Conservation (phyloP, 2,888 invertebrate genomes). For the Diarsia rubi region DNA sequence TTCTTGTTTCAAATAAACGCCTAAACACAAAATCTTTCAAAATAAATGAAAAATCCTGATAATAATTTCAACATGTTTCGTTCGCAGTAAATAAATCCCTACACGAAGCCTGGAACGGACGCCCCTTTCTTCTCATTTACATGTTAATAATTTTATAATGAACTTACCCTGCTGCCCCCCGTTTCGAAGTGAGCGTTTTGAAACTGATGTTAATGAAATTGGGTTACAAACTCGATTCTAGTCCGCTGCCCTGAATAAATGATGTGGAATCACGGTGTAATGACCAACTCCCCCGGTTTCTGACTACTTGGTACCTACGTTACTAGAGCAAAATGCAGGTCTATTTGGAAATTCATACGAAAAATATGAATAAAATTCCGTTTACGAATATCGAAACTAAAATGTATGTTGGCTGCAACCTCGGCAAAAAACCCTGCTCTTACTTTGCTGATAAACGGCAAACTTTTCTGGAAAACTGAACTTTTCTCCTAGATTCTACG, state of each 20-base stretch:
- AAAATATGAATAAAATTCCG: background rate
- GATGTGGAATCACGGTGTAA: conserved; percentile 11
- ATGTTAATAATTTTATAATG: conserved; percentile 44
- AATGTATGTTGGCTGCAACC: background rate
- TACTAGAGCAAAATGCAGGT: background rate
- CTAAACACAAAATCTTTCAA: background rate
- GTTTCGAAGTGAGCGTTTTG: conserved; percentile 20
- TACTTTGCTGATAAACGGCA: background rate
- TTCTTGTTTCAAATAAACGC: background rate
- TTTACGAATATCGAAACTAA: background rate
- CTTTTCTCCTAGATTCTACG: background rate
- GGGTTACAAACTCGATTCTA: conserved; percentile 22
- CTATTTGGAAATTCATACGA: background rate
- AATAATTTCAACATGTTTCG: background rate
- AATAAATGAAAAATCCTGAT: background rate
- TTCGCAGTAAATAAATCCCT: conserved; percentile 12
- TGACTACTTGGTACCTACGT: background rate
- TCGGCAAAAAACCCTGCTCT: background rate
- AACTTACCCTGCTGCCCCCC: conserved; percentile 4
- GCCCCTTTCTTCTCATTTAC: conserved; percentile 31
- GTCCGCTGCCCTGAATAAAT: conserved; percentile 36
- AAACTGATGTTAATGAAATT: conserved; percentile 26
- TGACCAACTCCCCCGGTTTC: background rate
- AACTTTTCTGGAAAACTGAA: background rate
- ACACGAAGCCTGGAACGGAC: conserved; percentile 21